Evolutionary conservation across 2,888 invertebrate genomes (phyloP).

Genomic region (Stramonita haemastoma): DNA sequence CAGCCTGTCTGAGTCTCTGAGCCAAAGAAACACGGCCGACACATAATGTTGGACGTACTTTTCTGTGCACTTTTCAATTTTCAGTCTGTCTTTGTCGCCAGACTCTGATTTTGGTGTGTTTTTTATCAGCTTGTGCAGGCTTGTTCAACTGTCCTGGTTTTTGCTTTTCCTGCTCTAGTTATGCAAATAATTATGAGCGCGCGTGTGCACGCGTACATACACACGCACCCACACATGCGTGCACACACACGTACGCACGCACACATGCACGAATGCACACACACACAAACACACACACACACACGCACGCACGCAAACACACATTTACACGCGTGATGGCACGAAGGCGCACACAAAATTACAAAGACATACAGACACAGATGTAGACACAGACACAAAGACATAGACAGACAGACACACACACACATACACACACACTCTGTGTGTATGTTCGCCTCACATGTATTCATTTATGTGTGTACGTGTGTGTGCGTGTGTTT

Average conservation of each 20-base stretch:
- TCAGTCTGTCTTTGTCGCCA: no score
- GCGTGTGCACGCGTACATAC: neutral
- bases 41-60: no score
- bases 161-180: neutral
- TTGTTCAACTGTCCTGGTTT: neutral
- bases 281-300: slow-evolving; percentile 1
- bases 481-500: neutral
- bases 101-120: no score
- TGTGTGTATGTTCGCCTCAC: no score
- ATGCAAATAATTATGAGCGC: neutral
- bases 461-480: no score
- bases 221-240: neutral
- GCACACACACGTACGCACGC: neutral
- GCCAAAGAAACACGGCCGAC: no score
- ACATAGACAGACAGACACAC: neutral
- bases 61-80: no score
- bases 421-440: slow-evolving; percentile 1
- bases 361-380: neutral
- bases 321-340: neutral
- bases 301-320: slow-evolving; percentile 9
- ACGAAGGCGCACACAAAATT: neutral
- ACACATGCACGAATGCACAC: neutral
- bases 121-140: no score
- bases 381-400: neutral
- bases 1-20: no score